Percentiles rank a stretch among this genome's conserved stretches.
phyloP scores from a whole-genome alignment of 2,113 vertebrate genomes.

The Apteryx owenii region DNA sequence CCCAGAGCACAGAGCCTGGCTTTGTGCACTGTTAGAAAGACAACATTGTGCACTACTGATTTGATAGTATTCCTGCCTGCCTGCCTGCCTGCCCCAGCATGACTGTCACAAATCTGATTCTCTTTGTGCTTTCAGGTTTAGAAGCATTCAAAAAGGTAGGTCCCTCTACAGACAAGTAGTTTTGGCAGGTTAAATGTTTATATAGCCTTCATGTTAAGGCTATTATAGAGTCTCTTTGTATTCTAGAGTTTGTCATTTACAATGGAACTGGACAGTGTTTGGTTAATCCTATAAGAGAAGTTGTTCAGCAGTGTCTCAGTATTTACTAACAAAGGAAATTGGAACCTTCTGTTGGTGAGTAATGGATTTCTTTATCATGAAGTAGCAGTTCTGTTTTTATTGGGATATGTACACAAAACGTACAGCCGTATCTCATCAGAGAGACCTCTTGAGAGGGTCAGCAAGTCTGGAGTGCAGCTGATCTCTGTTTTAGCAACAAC shows the following conservation, averaged over 20 bases:
- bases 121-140: not conserved
- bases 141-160: not conserved
- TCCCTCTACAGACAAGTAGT: not conserved
- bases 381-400: not conserved
- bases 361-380: not conserved
- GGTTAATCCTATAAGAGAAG: not conserved
- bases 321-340: not conserved
- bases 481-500: not conserved
- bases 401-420: not conserved
- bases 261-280: not conserved
- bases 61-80: not conserved
- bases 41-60: fast-evolving
- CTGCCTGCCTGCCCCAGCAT: fast-evolving
- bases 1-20: not conserved
- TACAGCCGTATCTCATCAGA: not conserved
- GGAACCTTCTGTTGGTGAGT: not conserved
- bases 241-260: not conserved
- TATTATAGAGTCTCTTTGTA: not conserved
- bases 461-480: not conserved
- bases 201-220: not conserved
- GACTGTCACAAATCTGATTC: not conserved
- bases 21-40: not conserved
- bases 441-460: not conserved
- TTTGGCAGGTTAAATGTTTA: not conserved
- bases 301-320: not conserved